Evolutionary conservation across 2,888 invertebrate species (phyloP).

Genomic region (Lasioglossum morio): DNA sequence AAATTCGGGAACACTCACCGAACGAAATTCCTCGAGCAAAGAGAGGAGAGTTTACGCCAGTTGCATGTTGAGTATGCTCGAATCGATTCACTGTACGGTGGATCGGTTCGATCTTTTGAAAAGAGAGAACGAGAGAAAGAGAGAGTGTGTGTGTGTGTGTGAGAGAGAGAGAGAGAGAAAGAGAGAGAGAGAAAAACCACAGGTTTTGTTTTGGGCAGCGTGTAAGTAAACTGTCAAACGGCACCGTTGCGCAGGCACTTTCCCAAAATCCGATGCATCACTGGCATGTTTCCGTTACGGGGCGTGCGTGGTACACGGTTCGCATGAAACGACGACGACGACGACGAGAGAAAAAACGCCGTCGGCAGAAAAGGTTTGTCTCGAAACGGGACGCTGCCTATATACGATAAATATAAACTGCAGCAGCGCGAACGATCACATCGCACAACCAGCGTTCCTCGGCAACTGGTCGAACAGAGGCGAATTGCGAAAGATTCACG

Average conservation of each 20-base stretch:
- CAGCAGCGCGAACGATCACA: conserved; percentile 53
- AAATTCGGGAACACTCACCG: conserved; percentile 38
- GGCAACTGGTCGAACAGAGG: conserved; percentile 67
- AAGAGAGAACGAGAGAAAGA: too few relatives aligned
- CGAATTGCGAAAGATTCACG: conserved; percentile 63
- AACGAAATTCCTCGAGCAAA: conserved; percentile 24
- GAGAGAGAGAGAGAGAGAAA: too few relatives aligned
- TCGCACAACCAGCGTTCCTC: conserved; percentile 44
- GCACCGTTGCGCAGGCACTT: conserved; percentile 27
- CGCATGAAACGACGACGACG: background rate
- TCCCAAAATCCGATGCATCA: conserved; percentile 24
- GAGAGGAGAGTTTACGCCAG: conserved; percentile 23
- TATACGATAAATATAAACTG: conserved; percentile 58
- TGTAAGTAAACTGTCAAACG: conserved; percentile 55
- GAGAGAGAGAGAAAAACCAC: background rate
- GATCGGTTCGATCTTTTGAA: conserved; percentile 1
- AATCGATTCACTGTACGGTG: background rate
- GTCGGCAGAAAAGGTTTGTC: background rate
- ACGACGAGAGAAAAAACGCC: background rate
- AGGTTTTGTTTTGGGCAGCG: conserved; percentile 20
- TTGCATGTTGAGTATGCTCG: background rate
- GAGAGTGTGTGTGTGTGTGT: too few relatives aligned
- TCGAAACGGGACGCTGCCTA: conserved; percentile 53
- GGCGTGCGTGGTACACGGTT: background rate
- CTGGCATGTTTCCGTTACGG: conserved; percentile 24